A percentile compares a stretch with the other conserved stretches of the same genome.
These are phyloP conservation scores for Ormyrus thymus DNA, from an alignment of 2,888 invertebrate species.

Conservation along the genomic window DNA sequence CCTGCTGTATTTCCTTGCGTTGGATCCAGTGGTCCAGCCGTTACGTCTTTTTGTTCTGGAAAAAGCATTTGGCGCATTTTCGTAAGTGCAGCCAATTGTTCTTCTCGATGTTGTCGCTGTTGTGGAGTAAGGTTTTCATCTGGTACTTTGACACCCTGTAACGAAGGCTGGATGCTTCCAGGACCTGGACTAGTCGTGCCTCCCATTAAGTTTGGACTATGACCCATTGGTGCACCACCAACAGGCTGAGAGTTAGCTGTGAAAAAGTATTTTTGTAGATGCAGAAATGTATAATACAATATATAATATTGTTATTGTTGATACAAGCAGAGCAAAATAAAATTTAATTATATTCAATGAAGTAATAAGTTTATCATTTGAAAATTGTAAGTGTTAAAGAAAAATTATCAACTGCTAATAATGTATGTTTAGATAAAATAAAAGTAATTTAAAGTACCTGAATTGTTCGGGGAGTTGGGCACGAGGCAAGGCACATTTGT, in stretches of 20 bases:
- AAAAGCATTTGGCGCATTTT: slow-evolving; percentile 96
- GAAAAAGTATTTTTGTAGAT: slow-evolving; percentile 28
- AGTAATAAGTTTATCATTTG: no score
- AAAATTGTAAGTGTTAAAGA: no score
- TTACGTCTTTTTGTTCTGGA: slow-evolving; percentile 81
- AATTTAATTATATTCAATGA: no score
- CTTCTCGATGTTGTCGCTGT: slow-evolving; percentile 94
- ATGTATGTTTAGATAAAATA: no score
- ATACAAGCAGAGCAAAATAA: no score
- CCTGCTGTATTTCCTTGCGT: slow-evolving; percentile 67
- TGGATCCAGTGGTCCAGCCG: slow-evolving; percentile 69
- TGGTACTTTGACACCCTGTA: slow-evolving; percentile 90
- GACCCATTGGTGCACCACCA: slow-evolving; percentile 70
- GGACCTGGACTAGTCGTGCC: slow-evolving; percentile 77
- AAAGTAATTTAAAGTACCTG: slow-evolving; percentile 62
- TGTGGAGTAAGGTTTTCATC: slow-evolving; percentile 97
- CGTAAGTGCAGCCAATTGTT: slow-evolving; percentile 91
- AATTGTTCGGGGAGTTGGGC: slow-evolving; percentile 73
- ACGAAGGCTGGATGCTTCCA: slow-evolving; percentile 79
- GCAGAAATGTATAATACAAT: neutral
- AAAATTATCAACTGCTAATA: no score
- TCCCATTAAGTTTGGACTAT: slow-evolving; percentile 72
- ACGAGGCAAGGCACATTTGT: slow-evolving; percentile 75
- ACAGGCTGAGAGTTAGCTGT: slow-evolving; percentile 71
- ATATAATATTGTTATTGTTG: no score